Conservation (phyloP, 35 echinoderm and acorn worm genomes). For the Heliocidaris tuberculata region DNA sequence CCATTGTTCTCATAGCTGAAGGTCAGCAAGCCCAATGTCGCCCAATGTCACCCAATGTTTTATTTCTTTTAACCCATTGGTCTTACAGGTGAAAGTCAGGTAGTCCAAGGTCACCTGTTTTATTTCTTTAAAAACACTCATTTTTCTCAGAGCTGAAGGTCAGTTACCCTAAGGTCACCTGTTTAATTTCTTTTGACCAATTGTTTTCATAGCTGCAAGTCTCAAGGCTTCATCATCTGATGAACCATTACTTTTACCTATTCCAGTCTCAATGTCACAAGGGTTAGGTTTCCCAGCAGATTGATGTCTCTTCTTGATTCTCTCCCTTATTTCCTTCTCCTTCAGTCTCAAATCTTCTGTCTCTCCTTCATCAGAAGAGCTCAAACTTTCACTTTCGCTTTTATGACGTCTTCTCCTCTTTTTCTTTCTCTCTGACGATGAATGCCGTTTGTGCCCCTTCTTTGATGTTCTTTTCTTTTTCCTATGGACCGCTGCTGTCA, state of each 20-base stretch:
- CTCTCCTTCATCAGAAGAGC: not conserved
- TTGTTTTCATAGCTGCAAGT: slow-evolving; percentile 21
- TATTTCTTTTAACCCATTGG: no score
- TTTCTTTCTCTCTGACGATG: not conserved
- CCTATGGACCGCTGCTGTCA: not conserved
- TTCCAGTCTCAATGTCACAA: not conserved
- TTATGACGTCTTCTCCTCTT: not conserved
- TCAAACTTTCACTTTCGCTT: not conserved
- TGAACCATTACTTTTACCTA: not conserved
- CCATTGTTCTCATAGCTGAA: no score
- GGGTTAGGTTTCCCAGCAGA: not conserved
- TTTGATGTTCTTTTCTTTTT: not conserved
- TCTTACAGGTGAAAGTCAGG: no score
- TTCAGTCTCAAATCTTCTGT: slow-evolving; percentile 6
- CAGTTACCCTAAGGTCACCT: not conserved
- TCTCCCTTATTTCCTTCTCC: not conserved
- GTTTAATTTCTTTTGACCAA: not conserved
- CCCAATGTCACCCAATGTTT: no score
- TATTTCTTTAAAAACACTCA: not conserved
- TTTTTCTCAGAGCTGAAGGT: not conserved
- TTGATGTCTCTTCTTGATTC: not conserved
- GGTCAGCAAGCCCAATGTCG: no score
- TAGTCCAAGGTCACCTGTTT: no score
- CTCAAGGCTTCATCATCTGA: slow-evolving; percentile 9
- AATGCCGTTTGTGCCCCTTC: not conserved